Base-by-base conservation (phyloP, 2,113 vertebrate genomes). In the Struthio camelus region DNA sequence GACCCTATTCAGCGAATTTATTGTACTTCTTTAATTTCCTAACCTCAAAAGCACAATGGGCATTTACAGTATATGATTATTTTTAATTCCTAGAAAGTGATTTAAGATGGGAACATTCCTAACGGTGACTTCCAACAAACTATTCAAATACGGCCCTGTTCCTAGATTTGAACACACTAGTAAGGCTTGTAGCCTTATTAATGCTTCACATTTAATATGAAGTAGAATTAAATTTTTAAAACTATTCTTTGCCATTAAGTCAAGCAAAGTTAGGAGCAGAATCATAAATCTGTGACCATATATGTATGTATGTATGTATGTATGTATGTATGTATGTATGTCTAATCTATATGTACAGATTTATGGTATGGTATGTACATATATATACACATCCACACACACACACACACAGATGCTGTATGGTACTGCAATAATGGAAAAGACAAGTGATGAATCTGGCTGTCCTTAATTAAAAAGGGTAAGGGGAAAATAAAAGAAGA, bases 31-130 rank as follows among this genome's bases (percentile, higher is more conserved):
- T 83, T 94, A 89, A 91, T 87, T 94, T 95, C 85, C 44, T 89
- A 72, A 82, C 75, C 79, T 94, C 84, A 85, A 85, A 91, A 93
- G 73, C 79, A 84, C 92, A 90, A 44, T 61, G 56, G 54, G 51
- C 83, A 86, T 65, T 95, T 86, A 90, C 23, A 92, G 28, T 30
- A 69, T 72, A 71, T 24, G 77, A 81, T 67, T 14, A 84, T 90
- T 95, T 95, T 95, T 94, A 94, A 96, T 93, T 94, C 96, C 96
- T 93, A 89, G 88, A 95, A 96, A 91, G 91, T 94, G 53, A 92
- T 92, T 94, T 96, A 90, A 90, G 46, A 69, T 70, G 51, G 25
- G 65, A 84, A 89, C 34, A 19, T 61, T 95, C 56, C 61, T 91
- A 92, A 95, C 1, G 3, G 54, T 38, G 51, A 72, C 89, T 84